These are phyloP conservation scores for Pocota personata DNA, from an alignment of 2,888 invertebrate genomes.

Conservation along the genomic window DNA sequence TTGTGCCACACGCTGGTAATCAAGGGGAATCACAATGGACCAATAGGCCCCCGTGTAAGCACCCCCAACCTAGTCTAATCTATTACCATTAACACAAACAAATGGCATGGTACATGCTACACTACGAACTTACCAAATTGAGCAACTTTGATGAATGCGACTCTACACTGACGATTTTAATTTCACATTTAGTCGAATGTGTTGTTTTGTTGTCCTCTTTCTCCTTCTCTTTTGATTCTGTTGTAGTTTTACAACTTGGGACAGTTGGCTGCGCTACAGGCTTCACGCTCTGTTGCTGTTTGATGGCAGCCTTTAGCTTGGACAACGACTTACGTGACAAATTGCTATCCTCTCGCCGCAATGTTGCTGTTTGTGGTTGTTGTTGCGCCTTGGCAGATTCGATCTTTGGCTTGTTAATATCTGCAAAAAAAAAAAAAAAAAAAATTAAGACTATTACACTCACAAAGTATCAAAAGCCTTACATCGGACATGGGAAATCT, in stretches of 20 bases:
- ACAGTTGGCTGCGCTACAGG: not conserved
- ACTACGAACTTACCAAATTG: slow-evolving; percentile 67
- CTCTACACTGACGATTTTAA: slow-evolving; percentile 73
- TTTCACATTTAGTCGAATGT: slow-evolving; percentile 49
- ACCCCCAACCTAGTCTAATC: too few species aligned
- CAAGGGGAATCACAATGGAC: too few species aligned
- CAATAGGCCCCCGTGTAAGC: too few species aligned
- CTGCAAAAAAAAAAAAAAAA: slow-evolving; percentile 49
- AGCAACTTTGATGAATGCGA: slow-evolving; percentile 77
- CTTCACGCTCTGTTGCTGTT: slow-evolving; percentile 35
- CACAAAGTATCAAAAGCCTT: slow-evolving; percentile 34
- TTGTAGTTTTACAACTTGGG: slow-evolving; percentile 43
- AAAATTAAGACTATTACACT: slow-evolving; percentile 41
- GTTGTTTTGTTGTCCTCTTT: slow-evolving; percentile 29
- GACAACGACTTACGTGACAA: slow-evolving; percentile 79
- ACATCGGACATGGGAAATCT: slow-evolving; percentile 76
- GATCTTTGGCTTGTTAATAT: slow-evolving; percentile 58
- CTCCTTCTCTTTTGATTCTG: slow-evolving; percentile 55
- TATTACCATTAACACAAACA: too few species aligned
- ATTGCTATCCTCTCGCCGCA: slow-evolving; percentile 81
- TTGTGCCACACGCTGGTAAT: too few species aligned
- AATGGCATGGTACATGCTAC: too few species aligned
- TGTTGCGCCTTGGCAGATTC: slow-evolving; percentile 36
- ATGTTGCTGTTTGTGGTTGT: slow-evolving; percentile 58
- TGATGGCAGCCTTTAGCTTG: slow-evolving; percentile 79